Percentiles rank a stretch among this genome's conserved stretches.
Conservation (phyloP, 1,140 invertebrate species). For the Manduca sexta region DNA sequence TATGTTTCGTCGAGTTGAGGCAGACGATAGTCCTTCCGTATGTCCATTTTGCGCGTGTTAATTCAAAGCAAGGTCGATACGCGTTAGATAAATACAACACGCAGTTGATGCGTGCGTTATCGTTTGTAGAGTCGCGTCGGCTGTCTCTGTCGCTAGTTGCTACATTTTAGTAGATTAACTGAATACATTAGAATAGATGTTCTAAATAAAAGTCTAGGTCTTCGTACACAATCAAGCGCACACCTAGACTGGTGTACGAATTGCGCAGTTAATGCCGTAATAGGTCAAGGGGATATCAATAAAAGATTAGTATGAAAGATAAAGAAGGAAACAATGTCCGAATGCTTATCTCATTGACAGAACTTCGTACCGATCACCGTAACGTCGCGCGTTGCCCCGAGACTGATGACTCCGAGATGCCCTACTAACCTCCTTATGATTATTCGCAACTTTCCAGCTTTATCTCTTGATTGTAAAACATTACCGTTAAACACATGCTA, state of each 20-base stretch:
- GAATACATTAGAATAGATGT: constrained; percentile 7
- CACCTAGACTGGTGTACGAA: neutral
- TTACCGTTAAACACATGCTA: too few relatives aligned
- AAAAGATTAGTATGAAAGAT: constrained; percentile 27
- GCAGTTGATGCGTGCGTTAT: constrained; percentile 16
- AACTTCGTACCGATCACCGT: constrained; percentile 14
- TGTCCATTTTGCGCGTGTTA: constrained; percentile 17
- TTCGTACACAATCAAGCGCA: neutral
- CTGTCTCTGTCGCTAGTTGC: neutral
- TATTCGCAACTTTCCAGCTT: neutral
- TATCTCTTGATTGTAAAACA: neutral
- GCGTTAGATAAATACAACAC: constrained; percentile 20
- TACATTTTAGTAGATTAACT: constrained; percentile 8
- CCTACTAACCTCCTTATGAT: constrained; percentile 53
- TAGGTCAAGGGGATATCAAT: constrained; percentile 36
- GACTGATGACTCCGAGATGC: constrained; percentile 16
- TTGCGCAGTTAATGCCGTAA: constrained; percentile 42
- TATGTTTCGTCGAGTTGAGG: neutral
- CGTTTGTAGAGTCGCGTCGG: too few relatives aligned
- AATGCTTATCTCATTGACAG: constrained; percentile 20
- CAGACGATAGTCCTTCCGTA: constrained; percentile 14
- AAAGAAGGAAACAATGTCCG: constrained; percentile 22
- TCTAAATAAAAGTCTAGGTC: constrained; percentile 2
- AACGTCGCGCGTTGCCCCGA: constrained; percentile 3
- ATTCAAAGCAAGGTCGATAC: constrained; percentile 29